Conservation (phyloP, 2,797 vertebrate genomes). For the Momotus momota region DNA sequence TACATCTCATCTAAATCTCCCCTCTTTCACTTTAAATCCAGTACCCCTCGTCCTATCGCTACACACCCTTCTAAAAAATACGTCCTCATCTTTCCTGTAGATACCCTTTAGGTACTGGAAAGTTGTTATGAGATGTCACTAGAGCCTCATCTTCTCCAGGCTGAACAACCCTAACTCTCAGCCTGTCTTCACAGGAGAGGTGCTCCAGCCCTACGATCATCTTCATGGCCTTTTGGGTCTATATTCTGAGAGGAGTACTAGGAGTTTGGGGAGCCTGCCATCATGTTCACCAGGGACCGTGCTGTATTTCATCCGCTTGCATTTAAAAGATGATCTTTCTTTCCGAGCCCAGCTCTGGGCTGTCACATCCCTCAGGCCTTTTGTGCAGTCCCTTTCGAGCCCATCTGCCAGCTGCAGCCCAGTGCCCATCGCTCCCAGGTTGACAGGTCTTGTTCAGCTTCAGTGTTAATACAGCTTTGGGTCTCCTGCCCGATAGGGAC, state of each 20-base stretch:
- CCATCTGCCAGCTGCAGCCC: fast-evolving
- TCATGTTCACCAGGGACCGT: not conserved
- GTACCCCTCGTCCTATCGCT: not conserved
- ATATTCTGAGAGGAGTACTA: not conserved
- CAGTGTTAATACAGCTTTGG: fast-evolving
- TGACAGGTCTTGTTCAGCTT: not conserved
- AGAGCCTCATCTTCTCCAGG: not conserved
- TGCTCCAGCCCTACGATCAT: not conserved
- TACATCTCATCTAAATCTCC: not conserved
- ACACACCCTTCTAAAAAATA: not conserved
- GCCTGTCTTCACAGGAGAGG: not conserved
- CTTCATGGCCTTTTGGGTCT: fast-evolving
- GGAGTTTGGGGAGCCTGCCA: not conserved
- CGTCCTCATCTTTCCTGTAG: not conserved
- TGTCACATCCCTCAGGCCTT: not conserved
- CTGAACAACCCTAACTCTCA: not conserved
- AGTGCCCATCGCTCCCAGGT: fast-evolving
- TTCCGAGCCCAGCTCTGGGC: not conserved
- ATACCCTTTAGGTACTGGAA: not conserved
- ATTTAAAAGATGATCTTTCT: not conserved
- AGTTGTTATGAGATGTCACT: no score
- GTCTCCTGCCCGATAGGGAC: not conserved
- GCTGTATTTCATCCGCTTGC: not conserved
- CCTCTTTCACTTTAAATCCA: not conserved
- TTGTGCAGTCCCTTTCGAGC: not conserved